A percentile compares a stretch with the other conserved stretches of the same genome.
phyloP scores from a whole-genome alignment of 2,797 vertebrate genomes.

The Coregonus sp. region DNA sequence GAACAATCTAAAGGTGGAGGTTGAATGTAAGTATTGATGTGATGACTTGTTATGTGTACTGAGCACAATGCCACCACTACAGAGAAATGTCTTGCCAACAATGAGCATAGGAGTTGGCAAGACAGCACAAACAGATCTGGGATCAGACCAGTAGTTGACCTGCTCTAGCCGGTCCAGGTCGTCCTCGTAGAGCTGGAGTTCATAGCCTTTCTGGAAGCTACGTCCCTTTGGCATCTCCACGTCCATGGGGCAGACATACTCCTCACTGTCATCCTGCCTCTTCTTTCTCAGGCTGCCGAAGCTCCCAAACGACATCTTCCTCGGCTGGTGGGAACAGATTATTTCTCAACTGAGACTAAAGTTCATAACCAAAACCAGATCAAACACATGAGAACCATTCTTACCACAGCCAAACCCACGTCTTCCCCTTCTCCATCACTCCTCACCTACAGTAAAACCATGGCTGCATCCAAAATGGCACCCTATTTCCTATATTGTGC shows the following conservation, averaged over 20 bases:
- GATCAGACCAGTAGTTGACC: slow-evolving; percentile 62
- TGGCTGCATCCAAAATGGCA: neutral
- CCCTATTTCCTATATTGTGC: neutral
- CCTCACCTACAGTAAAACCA: neutral
- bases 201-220: slow-evolving; percentile 85
- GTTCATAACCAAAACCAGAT: neutral
- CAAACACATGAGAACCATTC: neutral
- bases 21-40: neutral
- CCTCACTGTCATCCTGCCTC: slow-evolving; percentile 91
- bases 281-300: slow-evolving; percentile 93
- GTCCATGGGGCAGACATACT: slow-evolving; percentile 98
- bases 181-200: slow-evolving; percentile 89
- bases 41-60: neutral
- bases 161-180: slow-evolving; percentile 93
- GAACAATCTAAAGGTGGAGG: neutral
- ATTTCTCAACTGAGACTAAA: neutral
- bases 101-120: neutral
- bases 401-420: neutral
- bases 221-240: slow-evolving; percentile 86
- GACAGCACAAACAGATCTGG: neutral
- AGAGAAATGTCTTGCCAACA: no score
- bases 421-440: neutral
- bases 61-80: neutral
- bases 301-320: slow-evolving; percentile 89
- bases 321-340: slow-evolving; percentile 74